Evolutionary conservation across 2,888 invertebrate species (phyloP), one percentile per base, ranked within the genome.

Genomic region (Isoperla grammatica): DNA sequence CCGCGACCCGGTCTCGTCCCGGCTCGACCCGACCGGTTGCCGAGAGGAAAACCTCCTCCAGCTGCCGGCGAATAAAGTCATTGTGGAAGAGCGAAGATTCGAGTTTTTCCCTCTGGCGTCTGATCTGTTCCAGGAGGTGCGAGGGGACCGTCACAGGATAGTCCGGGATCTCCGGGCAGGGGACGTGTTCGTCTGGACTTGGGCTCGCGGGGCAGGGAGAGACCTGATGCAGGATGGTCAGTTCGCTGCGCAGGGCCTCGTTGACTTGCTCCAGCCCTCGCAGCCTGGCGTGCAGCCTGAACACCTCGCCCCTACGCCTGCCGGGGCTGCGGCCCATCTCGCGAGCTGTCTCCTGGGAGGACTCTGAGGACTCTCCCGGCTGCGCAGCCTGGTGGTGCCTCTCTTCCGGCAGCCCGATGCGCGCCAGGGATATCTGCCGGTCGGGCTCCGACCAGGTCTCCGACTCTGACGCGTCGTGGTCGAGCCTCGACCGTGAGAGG

Each of bases 361-460:
- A 62, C 6, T 61, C 62, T n/a, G 63, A 61, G 5, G 62, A 62
- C 9, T 65, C 61, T 29, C 49, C 56, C 1, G 19, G 39, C 45
- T 6, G 35, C 42, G 12, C 23, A 23, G 17, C 22, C 29, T 15
- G 58, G 45, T 17, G 23, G 45, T 22, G 22, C 23, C 15, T 45
- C 19, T 65, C 64, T 53, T 69, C 68, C 42, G 69, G 68, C 56
- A 73, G 63, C 9, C 91, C 91, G 20, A 92, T 90, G 63, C 92
- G 81, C 0, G 88, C 90, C 62, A 86, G 75, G 0, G 91, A 91
- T 1, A 92, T 90, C 61, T 83, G 84, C 48, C 90, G 79, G 70
- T 92, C 92, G 0, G 92, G 91, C 70, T 92, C 92, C 0, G 91
- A 91, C 86, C 91, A 92, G 35, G 88, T 85, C 71, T 93, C 92